A percentile compares a stretch with the other conserved stretches of the same genome.
Evolutionary conservation across 2,113 vertebrate genomes (phyloP).

Genomic region (Alaudala cheleensis): DNA sequence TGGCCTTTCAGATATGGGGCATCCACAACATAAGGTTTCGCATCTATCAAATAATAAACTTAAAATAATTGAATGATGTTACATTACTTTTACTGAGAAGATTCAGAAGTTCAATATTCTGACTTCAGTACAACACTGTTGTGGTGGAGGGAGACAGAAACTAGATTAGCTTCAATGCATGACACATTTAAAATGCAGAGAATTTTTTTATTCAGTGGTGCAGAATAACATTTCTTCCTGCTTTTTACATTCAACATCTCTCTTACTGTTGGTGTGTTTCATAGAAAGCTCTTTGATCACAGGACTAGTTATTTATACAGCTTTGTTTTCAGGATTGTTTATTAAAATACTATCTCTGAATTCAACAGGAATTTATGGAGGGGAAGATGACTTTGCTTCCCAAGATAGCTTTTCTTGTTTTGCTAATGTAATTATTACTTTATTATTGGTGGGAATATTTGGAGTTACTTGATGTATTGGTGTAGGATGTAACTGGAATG

Average conservation of each 20-base stretch:
- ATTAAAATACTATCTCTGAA: slow-evolving; percentile 6
- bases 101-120: neutral
- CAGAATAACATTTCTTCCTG: neutral
- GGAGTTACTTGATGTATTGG: neutral
- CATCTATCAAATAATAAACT: neutral
- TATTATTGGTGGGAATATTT: neutral
- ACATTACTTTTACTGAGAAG: neutral
- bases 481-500: neutral
- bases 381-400: neutral
- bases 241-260: neutral
- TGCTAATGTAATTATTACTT: neutral
- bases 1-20: neutral
- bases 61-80: neutral
- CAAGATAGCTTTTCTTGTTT: neutral
- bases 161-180: neutral
- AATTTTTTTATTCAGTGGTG: neutral
- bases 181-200: neutral
- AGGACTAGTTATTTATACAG: neutral
- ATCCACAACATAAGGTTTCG: neutral
- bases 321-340: slow-evolving; percentile 8
- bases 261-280: neutral
- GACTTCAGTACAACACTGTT: neutral
- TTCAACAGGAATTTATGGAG: neutral
- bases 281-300: neutral
- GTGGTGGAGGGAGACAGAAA: neutral